Conservation (phyloP, 2,113 vertebrate species). For the Pungitius pungitius region DNA sequence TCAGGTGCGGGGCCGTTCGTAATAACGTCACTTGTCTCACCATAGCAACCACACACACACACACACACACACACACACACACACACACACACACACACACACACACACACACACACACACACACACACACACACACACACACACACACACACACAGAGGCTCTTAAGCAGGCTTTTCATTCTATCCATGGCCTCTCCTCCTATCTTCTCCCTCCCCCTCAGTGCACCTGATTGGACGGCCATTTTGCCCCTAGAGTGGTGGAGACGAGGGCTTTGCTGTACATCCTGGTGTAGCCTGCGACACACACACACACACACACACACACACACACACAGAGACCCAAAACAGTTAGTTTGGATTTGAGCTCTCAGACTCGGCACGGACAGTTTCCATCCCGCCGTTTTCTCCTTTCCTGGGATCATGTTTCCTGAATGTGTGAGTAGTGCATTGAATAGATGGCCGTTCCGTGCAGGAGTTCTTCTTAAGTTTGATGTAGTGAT, state of each 20-base stretch:
- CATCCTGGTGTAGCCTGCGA: neutral
- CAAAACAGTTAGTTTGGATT: conserved; percentile 10
- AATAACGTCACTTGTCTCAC: conserved; percentile 37
- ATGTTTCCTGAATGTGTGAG: conserved; percentile 79
- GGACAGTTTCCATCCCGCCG: conserved; percentile 14
- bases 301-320: conserved; percentile 5
- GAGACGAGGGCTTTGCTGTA: conserved; percentile 23
- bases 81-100: neutral
- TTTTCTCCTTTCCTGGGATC: conserved; percentile 54
- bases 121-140: conserved; percentile 14
- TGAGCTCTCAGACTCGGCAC: neutral
- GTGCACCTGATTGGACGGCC: conserved; percentile 57
- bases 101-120: conserved; percentile 21
- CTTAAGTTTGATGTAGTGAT: neutral
- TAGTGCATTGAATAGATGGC: conserved; percentile 19
- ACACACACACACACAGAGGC: conserved; percentile 33
- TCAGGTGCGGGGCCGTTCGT: conserved; percentile 13
- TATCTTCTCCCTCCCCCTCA: conserved; percentile 21
- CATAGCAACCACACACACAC: conserved; percentile 36
- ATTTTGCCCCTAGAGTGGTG: conserved; percentile 58
- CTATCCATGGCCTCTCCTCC: conserved; percentile 83
- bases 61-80: too few relatives aligned
- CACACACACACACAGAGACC: neutral
- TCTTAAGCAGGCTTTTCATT: conserved; percentile 87
- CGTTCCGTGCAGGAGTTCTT: neutral